Percentiles rank a stretch among this genome's conserved stretches.
phyloP scores from a whole-genome alignment of 23 tunicate genomes.

The Aplidium turbinatum region DNA sequence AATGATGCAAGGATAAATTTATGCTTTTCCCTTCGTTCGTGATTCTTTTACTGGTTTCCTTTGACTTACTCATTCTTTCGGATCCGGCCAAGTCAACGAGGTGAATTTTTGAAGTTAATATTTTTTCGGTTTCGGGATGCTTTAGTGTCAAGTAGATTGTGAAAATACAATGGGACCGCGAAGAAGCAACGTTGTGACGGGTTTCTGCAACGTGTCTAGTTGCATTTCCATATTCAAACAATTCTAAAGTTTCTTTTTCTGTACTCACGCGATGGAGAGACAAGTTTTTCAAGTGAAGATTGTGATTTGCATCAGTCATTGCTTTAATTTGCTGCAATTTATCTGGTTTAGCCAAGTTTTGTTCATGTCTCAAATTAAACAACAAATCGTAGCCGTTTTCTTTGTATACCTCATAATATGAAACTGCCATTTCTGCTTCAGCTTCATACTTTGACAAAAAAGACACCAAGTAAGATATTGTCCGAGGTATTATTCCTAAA shows the following conservation, averaged over 20 bases:
- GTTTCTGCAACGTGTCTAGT: slow-evolving; percentile 93
- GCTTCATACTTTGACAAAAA: slow-evolving; percentile 27
- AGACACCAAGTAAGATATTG: slow-evolving; percentile 48
- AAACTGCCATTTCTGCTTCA: slow-evolving; percentile 45
- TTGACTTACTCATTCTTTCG: slow-evolving; percentile 83
- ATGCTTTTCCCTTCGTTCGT: slow-evolving; percentile 80
- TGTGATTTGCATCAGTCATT: slow-evolving; percentile 57
- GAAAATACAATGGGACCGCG: slow-evolving; percentile 92
- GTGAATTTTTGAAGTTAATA: slow-evolving; percentile 67
- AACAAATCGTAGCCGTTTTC: slow-evolving; percentile 83
- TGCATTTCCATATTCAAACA: slow-evolving; percentile 75
- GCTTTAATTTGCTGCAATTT: slow-evolving; percentile 55
- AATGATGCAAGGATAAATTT: slow-evolving; percentile 89
- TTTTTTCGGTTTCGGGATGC: slow-evolving; percentile 32
- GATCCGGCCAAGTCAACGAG: slow-evolving; percentile 88
- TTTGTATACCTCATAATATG: slow-evolving; percentile 87
- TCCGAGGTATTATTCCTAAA: slow-evolving; percentile 60
- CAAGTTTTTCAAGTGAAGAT: slow-evolving; percentile 65
- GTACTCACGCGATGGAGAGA: slow-evolving; percentile 41
- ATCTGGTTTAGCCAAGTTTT: slow-evolving; percentile 9
- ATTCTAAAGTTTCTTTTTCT: slow-evolving; percentile 69
- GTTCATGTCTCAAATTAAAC: slow-evolving; percentile 36
- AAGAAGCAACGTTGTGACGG: slow-evolving; percentile 83
- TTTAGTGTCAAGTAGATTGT: slow-evolving; percentile 66
- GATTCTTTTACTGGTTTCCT: slow-evolving; percentile 21